Base-by-base conservation (phyloP, 2,888 invertebrate genomes). In the Latrodectus hesperus region DNA sequence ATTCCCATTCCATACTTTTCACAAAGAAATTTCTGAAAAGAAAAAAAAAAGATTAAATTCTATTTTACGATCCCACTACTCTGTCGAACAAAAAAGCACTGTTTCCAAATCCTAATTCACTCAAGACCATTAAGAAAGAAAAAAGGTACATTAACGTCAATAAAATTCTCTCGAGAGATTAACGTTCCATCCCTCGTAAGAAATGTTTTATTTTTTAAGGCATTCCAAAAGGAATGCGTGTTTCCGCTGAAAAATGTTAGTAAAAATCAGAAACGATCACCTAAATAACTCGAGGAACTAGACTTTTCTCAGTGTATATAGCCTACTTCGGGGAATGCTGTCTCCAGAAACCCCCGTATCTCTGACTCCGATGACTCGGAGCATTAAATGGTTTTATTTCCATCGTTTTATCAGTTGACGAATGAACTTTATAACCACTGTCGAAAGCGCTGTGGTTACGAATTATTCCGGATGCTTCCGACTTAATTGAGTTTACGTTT, bases 401-500 rank as follows among this genome's bases (percentile, higher is more conserved):
- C 11, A 49, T 1, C 60, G 72, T 64, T 78, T 74, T 80, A 80
- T 80, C 80, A 80, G 80, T 51, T 22, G 11, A 16, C 49, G 38
- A 71, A 79, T 60, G 60, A 72, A 60, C 72, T 71, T 72, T 80
- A 72, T 72, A 64, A 71, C 64, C 17, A 70, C 64, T 71, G 70
- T 72, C 52, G 67, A 70, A 53, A 73, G 78, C 17, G 77, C 67
- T 52, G 26, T 16, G 38, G 38, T 38, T 60, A 22, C 72, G 14
- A 55, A 72, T 72, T 60, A 49, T 52, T 52, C 74, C 73, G 81
- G 73, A 74, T 74, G 72, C 81, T 55, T 67, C 51, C 73, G 74
- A 68, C 12, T 68, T 74, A 74, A 74, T 81, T 81, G 81, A 67
- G 53, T 12, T 52, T 73, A 49, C 81, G 65, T 71, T 81, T 81